A percentile compares a stretch with the other conserved stretches of the same genome.
Conservation (phyloP, 2,797 vertebrate genomes). For the Notamacropus eugenii region DNA sequence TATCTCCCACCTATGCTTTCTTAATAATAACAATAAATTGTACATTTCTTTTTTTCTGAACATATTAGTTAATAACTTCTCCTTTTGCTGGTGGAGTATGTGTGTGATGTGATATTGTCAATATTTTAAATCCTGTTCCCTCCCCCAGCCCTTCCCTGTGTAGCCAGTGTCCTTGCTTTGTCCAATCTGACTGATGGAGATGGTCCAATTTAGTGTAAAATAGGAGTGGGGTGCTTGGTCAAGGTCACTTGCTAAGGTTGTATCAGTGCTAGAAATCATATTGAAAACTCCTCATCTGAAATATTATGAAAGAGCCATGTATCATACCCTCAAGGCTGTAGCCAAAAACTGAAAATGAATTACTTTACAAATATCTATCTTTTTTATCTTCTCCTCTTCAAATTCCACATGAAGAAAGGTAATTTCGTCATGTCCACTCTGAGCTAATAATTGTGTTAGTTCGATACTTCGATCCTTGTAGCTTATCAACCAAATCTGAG, state of each 20-base stretch:
- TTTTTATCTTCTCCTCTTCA: background rate
- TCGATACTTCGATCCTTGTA: background rate
- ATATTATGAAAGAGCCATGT: background rate
- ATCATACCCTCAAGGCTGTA: background rate
- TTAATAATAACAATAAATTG: background rate
- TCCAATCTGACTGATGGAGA: background rate
- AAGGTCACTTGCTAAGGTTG: background rate
- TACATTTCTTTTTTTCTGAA: slow-evolving; percentile 4
- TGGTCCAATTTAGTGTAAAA: slow-evolving; percentile 1
- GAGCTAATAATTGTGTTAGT: background rate
- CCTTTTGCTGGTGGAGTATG: background rate
- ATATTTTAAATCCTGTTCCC: background rate
- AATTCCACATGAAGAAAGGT: background rate
- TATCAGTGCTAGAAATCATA: background rate
- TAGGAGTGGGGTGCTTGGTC: background rate
- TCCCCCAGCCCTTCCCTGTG: background rate
- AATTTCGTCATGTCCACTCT: background rate
- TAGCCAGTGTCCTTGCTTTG: slow-evolving; percentile 1
- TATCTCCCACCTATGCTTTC: background rate
- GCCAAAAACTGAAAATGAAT: background rate
- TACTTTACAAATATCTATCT: background rate
- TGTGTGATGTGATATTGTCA: background rate
- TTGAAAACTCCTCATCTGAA: slow-evolving; percentile 16
- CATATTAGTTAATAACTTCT: background rate
- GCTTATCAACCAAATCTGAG: background rate